Percentiles rank a stretch among this genome's conserved stretches.
Evolutionary conservation across 1,140 invertebrate genomes (phyloP).

Genomic region (Hermetia illucens): DNA sequence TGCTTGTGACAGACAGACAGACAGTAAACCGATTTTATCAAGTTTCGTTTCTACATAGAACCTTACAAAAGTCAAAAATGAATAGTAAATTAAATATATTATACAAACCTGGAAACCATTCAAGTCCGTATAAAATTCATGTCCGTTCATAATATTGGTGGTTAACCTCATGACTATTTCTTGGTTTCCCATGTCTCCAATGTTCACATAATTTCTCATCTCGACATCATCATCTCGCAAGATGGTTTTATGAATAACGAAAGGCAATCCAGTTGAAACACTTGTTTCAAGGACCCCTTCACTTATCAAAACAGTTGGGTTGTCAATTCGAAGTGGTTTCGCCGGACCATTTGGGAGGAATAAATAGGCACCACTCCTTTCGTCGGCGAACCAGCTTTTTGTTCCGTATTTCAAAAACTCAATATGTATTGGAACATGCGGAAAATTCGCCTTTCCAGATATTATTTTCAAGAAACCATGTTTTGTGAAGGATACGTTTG

Average conservation of each 20-base stretch:
- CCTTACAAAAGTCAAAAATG: no score
- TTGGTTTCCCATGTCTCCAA: conserved; percentile 60
- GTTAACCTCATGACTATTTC: conserved; percentile 80
- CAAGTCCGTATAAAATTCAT: conserved; percentile 66
- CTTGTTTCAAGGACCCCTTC: conserved; percentile 38
- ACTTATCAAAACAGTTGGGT: conserved; percentile 26
- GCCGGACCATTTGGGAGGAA: conserved; percentile 68
- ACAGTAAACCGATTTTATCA: no score
- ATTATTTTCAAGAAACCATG: conserved; percentile 49
- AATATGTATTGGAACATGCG: conserved; percentile 42
- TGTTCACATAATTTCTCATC: conserved; percentile 40
- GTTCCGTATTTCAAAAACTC: conserved; percentile 59
- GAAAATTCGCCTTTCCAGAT: conserved; percentile 33
- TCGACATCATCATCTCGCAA: conserved; percentile 46
- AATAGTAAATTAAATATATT: no score
- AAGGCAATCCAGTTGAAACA: conserved; percentile 51
- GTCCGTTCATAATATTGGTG: conserved; percentile 55
- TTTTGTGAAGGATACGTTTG: conserved; percentile 49
- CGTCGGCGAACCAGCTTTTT: conserved; percentile 47
- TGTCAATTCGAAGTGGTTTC: conserved; percentile 37
- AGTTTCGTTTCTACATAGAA: no score
- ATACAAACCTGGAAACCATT: conserved; percentile 61
- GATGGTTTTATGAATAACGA: conserved; percentile 54
- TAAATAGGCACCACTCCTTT: conserved; percentile 82
- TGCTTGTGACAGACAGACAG: no score